phyloP scores from a whole-genome alignment of 2,797 vertebrate species.

The Distichodus sexfasciatus region DNA sequence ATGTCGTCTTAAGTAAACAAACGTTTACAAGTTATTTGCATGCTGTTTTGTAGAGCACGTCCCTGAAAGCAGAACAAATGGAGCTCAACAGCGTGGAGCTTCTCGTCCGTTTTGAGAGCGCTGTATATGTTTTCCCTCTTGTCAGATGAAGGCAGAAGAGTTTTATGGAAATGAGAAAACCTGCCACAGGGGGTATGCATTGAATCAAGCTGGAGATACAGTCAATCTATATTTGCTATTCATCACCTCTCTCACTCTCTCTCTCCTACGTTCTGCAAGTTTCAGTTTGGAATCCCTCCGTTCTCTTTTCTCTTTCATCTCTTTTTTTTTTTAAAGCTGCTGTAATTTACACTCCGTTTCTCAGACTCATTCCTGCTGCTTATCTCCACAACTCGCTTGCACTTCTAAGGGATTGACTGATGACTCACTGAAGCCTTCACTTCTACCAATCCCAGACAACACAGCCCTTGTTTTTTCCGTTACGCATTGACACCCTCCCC shows the following conservation, averaged over 20 bases:
- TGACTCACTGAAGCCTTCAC: slow-evolving; percentile 64
- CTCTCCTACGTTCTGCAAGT: slow-evolving; percentile 63
- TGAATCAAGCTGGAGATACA: slow-evolving; percentile 70
- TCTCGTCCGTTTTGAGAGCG: slow-evolving; percentile 62
- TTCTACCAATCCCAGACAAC: slow-evolving; percentile 55
- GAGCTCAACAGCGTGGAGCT: slow-evolving; percentile 61
- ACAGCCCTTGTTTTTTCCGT: slow-evolving; percentile 50
- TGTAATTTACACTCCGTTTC: slow-evolving; percentile 70
- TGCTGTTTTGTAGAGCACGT: background rate
- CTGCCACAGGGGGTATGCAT: slow-evolving; percentile 69
- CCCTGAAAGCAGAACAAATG: slow-evolving; percentile 27
- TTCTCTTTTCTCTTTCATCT: slow-evolving; percentile 70
- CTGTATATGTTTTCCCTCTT: slow-evolving; percentile 58
- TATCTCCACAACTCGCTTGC: slow-evolving; percentile 64
- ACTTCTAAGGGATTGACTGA: slow-evolving; percentile 64
- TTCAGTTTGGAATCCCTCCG: slow-evolving; percentile 70
- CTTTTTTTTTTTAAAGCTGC: slow-evolving; percentile 63
- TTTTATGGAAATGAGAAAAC: slow-evolving; percentile 76
- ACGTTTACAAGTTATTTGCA: background rate
- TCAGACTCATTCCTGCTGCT: slow-evolving; percentile 66
- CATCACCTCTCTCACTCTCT: slow-evolving; percentile 58
- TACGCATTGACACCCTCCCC: slow-evolving; percentile 55
- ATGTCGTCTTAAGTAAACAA: background rate
- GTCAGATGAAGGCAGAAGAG: slow-evolving; percentile 71
- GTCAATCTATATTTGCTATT: slow-evolving; percentile 73